These are phyloP conservation scores for Ctena decussata DNA, from an alignment of 2,888 invertebrate species.

Conservation along the genomic window DNA sequence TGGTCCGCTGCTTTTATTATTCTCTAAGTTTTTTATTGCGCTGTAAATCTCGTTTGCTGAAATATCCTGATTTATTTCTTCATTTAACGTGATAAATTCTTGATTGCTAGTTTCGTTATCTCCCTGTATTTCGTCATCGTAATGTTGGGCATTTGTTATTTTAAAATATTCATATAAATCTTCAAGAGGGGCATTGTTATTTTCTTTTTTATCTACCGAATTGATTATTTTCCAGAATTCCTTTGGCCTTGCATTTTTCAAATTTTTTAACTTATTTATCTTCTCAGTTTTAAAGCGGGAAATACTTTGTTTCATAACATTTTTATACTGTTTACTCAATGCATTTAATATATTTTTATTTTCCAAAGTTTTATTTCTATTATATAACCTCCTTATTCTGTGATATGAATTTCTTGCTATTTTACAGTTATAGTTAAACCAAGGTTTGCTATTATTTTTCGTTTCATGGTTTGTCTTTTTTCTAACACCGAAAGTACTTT, in stretches of 20 bases:
- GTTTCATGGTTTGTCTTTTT: background rate
- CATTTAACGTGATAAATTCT: background rate
- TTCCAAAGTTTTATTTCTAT: background rate
- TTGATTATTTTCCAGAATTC: conserved; percentile 21
- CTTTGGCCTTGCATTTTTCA: background rate
- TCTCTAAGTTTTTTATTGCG: background rate
- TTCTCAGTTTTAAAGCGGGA: background rate
- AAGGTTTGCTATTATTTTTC: background rate
- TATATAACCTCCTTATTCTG: background rate
- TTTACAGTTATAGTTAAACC: background rate
- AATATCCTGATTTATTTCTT: background rate
- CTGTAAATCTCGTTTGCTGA: background rate
- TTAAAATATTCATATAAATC: background rate
- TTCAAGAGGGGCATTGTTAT: background rate
- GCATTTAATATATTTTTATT: background rate
- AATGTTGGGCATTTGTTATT: background rate
- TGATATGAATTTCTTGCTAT: background rate
- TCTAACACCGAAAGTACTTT: too few relatives aligned
- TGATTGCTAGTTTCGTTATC: background rate
- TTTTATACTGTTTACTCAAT: background rate
- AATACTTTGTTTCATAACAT: background rate
- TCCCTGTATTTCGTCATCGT: background rate
- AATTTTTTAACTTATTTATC: background rate
- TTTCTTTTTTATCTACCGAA: background rate
- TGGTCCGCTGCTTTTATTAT: conserved; percentile 1